Percentiles rank a stretch among this genome's conserved stretches.
phyloP scores from a whole-genome alignment of 2,113 vertebrate species.

The Lepisosteus oculatus region DNA sequence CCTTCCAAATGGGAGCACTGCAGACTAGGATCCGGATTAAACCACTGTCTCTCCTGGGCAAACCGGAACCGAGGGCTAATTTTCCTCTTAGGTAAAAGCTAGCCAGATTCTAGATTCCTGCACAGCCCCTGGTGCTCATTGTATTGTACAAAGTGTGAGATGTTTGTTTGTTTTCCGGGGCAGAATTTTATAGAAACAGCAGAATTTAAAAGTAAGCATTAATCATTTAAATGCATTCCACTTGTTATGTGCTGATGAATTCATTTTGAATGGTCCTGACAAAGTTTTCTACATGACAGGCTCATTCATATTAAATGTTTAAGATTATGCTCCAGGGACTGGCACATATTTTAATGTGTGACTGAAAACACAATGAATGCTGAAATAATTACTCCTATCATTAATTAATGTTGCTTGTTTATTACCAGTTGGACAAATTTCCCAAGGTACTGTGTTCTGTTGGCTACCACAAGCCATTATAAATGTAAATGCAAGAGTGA shows the following conservation, averaged over 20 bases:
- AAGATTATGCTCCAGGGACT: slow-evolving; percentile 39
- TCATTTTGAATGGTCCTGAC: slow-evolving; percentile 55
- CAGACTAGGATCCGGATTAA: slow-evolving; percentile 13
- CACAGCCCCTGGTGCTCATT: no score
- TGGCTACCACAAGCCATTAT: slow-evolving; percentile 39
- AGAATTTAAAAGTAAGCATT: no score
- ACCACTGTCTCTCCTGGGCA: slow-evolving; percentile 12
- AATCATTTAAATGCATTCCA: no score
- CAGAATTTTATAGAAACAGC: no score
- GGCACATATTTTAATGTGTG: slow-evolving; percentile 12
- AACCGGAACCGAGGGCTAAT: neutral
- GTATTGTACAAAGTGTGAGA: no score
- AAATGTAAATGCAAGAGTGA: slow-evolving; percentile 49
- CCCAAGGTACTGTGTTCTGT: slow-evolving; percentile 59
- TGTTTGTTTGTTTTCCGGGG: no score
- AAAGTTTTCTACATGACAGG: slow-evolving; percentile 47
- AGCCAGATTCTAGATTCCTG: no score
- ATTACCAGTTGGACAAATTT: slow-evolving; percentile 63
- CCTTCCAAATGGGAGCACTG: slow-evolving; percentile 9
- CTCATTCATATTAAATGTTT: slow-evolving; percentile 48
- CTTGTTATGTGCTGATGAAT: slow-evolving; percentile 14
- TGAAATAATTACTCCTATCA: slow-evolving; percentile 60
- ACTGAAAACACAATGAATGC: slow-evolving; percentile 53
- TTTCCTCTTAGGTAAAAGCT: no score
- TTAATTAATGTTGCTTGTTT: slow-evolving; percentile 67